These are phyloP conservation scores for Trissolcus brochymenae DNA, from an alignment of 2,888 invertebrate species.

Conservation along the genomic window DNA sequence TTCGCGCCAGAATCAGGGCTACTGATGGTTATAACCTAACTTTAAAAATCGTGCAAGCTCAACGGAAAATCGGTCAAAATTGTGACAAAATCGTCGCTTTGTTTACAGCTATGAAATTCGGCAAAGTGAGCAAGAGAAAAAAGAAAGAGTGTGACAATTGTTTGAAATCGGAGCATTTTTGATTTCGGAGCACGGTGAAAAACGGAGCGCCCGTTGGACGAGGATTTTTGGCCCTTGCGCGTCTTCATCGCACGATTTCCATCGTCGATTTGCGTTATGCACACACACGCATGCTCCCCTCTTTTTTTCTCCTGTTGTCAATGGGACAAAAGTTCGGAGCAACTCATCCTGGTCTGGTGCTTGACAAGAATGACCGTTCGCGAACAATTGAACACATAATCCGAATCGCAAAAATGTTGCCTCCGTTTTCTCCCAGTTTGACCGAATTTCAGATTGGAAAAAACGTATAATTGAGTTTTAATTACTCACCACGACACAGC, in stretches of 20 bases:
- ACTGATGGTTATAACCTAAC: slow-evolving; percentile 24
- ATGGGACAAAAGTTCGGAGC: slow-evolving; percentile 38
- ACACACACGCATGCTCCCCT: slow-evolving; percentile 48
- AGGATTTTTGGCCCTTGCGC: slow-evolving; percentile 10
- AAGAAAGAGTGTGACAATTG: not conserved
- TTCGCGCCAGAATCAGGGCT: slow-evolving; percentile 37
- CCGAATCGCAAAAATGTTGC: not conserved
- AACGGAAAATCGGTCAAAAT: not conserved
- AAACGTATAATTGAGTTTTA: slow-evolving; percentile 63
- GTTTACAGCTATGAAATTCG: slow-evolving; percentile 12
- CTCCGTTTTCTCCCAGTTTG: slow-evolving; percentile 2
- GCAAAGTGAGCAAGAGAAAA: not conserved
- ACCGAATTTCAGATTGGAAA: not conserved
- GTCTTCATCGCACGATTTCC: slow-evolving; percentile 23
- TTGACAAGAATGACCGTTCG: not conserved
- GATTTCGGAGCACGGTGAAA: not conserved
- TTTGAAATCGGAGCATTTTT: not conserved
- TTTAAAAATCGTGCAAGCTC: not conserved
- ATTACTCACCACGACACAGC: slow-evolving; percentile 96
- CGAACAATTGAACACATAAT: not conserved
- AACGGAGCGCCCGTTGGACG: not conserved
- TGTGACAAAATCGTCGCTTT: slow-evolving; percentile 1
- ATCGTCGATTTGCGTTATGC: slow-evolving; percentile 31
- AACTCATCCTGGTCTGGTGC: not conserved
- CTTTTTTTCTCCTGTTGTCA: slow-evolving; percentile 18